Conservation (phyloP, 1,140 invertebrate species). For the Physella acuta region DNA sequence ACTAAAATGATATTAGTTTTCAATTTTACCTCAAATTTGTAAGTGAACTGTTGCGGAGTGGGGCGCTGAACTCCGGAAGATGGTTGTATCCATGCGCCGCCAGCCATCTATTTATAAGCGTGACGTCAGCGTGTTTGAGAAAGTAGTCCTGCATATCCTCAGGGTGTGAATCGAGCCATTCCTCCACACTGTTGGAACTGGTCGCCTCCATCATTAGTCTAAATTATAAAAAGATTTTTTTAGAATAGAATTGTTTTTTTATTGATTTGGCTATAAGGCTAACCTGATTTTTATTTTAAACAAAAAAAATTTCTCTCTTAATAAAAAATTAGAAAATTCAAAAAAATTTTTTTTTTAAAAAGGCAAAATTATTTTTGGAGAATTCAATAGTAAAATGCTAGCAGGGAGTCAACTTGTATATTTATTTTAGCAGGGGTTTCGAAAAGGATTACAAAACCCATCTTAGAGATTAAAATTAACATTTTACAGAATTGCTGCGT, state of each 20-base stretch:
- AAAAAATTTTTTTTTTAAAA: neutral
- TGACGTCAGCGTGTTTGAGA: conserved; percentile 61
- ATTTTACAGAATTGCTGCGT: no score
- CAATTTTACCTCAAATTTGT: conserved; percentile 1
- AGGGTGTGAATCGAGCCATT: conserved; percentile 63
- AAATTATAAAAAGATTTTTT: neutral
- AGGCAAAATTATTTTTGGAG: neutral
- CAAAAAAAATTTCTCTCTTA: neutral
- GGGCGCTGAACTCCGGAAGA: neutral
- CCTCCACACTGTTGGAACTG: conserved; percentile 52
- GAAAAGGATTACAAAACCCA: no score
- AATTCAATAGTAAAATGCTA: no score
- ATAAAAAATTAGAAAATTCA: no score
- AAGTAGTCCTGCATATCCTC: conserved; percentile 62
- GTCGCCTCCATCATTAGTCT: conserved; percentile 1
- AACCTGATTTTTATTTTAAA: neutral
- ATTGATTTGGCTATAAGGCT: neutral
- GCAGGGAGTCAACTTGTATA: no score
- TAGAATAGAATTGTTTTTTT: neutral
- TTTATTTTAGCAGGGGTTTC: no score
- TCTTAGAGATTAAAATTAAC: no score
- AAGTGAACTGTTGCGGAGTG: neutral
- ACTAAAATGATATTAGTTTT: no score
- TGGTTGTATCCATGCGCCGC: conserved; percentile 54
- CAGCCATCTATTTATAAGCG: conserved; percentile 63